phyloP scores from a whole-genome alignment of 2,888 invertebrate species.

The Erpobdella octoculata region DNA sequence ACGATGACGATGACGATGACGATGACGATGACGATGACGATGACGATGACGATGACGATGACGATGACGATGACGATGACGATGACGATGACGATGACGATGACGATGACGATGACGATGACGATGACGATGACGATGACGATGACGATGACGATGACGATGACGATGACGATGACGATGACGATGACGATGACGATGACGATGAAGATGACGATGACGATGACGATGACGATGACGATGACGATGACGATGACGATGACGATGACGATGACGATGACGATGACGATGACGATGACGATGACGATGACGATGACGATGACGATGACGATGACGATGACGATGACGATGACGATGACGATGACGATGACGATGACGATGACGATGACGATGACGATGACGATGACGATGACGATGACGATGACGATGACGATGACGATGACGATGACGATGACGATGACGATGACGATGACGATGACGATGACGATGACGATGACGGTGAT shows the following conservation, averaged over 20 bases:
- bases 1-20: neutral
- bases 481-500: neutral
- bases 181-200: constrained; percentile 2
- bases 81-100: neutral
- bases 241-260: constrained; percentile 17
- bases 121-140: neutral
- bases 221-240: constrained; percentile 4
- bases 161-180: neutral
- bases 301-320: constrained; percentile 1
- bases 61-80: neutral
- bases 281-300: neutral
- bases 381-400: neutral
- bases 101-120: neutral
- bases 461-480: constrained; percentile 1
- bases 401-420: neutral
- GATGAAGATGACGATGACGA: constrained; percentile 16
- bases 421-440: neutral
- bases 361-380: neutral
- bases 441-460: neutral
- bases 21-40: neutral
- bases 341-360: neutral
- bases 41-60: neutral
- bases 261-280: neutral
- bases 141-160: constrained; percentile 1
- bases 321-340: neutral